Conservation (phyloP, 2,888 invertebrate genomes). For the Dione vanillae region DNA sequence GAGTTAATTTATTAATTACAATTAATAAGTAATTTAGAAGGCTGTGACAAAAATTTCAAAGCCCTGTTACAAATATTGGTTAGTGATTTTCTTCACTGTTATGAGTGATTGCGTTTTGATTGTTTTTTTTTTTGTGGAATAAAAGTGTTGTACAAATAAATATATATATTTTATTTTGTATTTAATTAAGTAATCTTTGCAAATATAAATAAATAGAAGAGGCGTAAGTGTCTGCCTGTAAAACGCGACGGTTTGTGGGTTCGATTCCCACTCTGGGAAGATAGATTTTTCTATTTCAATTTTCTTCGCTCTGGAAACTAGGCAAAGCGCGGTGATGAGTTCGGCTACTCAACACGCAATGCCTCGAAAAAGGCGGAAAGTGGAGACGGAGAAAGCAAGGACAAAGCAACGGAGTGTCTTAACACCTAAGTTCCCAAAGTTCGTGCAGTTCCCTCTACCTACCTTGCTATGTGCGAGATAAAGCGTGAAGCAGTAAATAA, state of each 20-base stretch:
- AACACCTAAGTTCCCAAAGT: too few relatives aligned
- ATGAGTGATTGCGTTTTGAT: conserved; percentile 79
- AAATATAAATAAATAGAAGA: background rate
- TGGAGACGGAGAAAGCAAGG: too few relatives aligned
- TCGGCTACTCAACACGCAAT: too few relatives aligned
- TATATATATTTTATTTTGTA: conserved; percentile 55
- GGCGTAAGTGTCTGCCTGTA: too few relatives aligned
- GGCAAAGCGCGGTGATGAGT: too few relatives aligned
- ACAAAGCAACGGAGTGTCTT: too few relatives aligned
- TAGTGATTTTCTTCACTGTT: conserved; percentile 61
- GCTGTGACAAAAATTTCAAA: conserved; percentile 28
- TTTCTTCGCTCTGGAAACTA: too few relatives aligned
- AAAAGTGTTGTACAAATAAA: conserved; percentile 71
- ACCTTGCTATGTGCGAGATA: background rate
- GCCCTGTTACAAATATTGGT: conserved; percentile 61
- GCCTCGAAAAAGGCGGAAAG: too few relatives aligned
- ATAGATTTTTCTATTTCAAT: too few relatives aligned
- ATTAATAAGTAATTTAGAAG: background rate
- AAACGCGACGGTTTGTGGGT: too few relatives aligned
- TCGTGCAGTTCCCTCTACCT: too few relatives aligned
- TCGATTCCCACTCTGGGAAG: too few relatives aligned
- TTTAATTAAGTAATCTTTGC: conserved; percentile 8
- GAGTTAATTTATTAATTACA: background rate
- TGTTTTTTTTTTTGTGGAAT: conserved; percentile 80
- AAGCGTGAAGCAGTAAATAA: background rate